Evolutionary conservation across 2,888 invertebrate species (phyloP), one percentile per base, ranked within the genome.

Genomic region (Caenorhabditis sp.): DNA sequence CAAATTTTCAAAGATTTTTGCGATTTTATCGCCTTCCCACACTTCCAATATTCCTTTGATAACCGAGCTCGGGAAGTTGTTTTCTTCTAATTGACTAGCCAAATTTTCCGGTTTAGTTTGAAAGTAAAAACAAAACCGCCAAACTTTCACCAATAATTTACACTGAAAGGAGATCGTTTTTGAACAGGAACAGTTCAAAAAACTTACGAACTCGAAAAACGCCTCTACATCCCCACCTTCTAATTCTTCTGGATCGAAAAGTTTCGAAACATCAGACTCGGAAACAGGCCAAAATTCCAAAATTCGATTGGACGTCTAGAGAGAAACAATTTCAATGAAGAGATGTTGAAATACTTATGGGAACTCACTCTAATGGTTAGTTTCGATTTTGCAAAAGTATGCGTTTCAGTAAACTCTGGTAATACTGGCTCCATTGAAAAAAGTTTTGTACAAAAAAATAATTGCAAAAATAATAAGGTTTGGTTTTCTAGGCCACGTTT

Each of bases 11-110:
- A 51, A 23, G 1, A 51, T 6, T 23, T 51, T 23, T 23, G 5
- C 1, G 19, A 51, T 6, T 12, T 23, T 6, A 1, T 51, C 23
- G 8, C 21, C 8, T n/a, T 8, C n/a, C 19, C 19, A 23, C 3
- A 51, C 51, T 51, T 51, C 51, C 8, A 51, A 23, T 8, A 51
- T 51, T 51, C 51, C 51, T 19, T 51, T 51, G 51, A 51, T 51
- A 19, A 51, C 51, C 2, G 51, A 23, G 8, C 2, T 23, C 4
- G 51, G 51, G 21, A 51, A 51, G 2, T 43, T 10, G 6, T 43
- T 43, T 10, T 43, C 43, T 14, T 43, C 43, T 17, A 43, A 10
- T 43, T 43, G 43, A 43, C 17, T 57, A 12, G 57, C 24, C 27
- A 57, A 57, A 17, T 53, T 53, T 24, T 24, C 24, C n/a, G 53